phyloP scores from a whole-genome alignment of 2,113 vertebrate genomes.

The Cebus imitator region DNA sequence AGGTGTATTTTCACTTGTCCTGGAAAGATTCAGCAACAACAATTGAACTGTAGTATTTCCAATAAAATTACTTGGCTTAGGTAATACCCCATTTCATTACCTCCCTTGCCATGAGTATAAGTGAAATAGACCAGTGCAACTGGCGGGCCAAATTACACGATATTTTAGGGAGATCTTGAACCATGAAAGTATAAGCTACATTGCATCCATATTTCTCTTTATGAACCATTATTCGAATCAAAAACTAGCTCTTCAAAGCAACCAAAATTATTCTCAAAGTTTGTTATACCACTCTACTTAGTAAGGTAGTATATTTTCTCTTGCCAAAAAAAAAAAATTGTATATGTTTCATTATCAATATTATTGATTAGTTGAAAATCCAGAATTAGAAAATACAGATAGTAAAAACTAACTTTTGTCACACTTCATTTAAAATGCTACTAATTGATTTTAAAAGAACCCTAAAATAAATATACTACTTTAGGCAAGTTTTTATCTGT shows the following conservation, averaged over 20 bases:
- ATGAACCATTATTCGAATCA: neutral
- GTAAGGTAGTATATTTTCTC: neutral
- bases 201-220: neutral
- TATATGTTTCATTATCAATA: neutral
- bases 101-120: slow-evolving; percentile 51
- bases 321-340: neutral
- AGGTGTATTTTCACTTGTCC: slow-evolving; percentile 69
- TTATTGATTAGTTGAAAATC: neutral
- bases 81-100: slow-evolving; percentile 60
- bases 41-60: slow-evolving; percentile 61
- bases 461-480: neutral
- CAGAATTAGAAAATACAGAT: neutral
- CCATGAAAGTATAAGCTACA: neutral
- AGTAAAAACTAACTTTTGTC: neutral
- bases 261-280: neutral
- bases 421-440: neutral
- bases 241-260: neutral
- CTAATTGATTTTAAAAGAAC: neutral
- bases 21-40: slow-evolving; percentile 52
- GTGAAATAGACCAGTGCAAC: slow-evolving; percentile 49
- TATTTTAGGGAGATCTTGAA: slow-evolving; percentile 11
- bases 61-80: slow-evolving; percentile 62
- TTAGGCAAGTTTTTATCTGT: neutral
- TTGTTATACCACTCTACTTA: neutral
- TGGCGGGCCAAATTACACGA: slow-evolving; percentile 10